These are phyloP conservation scores for Geophilus truncorum DNA, from an alignment of 2,888 invertebrate species.

Conservation along the genomic window DNA sequence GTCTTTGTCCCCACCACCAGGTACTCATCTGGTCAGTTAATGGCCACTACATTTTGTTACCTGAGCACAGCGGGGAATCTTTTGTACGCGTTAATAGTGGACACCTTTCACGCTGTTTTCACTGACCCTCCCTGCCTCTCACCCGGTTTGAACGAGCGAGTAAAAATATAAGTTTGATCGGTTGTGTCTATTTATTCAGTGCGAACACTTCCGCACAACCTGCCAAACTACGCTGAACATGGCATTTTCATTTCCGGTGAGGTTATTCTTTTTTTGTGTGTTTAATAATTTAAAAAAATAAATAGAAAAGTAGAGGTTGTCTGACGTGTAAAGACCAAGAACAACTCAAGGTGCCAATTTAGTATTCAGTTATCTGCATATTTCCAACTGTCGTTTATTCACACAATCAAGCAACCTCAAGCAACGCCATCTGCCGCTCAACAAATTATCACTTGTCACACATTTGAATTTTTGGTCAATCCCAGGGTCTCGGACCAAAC, in stretches of 20 bases:
- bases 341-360: conserved; percentile 16
- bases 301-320: background rate
- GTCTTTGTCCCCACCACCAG: background rate
- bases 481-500: background rate
- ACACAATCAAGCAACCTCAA: background rate
- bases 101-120: conserved; percentile 10
- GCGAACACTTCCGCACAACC: background rate
- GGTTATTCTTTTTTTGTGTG: background rate
- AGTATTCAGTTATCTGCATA: conserved; percentile 7
- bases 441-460: conserved; percentile 8
- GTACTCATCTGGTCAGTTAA: background rate
- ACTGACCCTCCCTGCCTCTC: background rate
- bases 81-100: background rate
- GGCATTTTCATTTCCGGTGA: background rate
- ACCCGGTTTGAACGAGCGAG: background rate
- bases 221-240: background rate
- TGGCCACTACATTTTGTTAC: conserved; percentile 5
- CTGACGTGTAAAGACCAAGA: background rate
- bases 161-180: conserved; percentile 3
- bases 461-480: conserved; percentile 8
- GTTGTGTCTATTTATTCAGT: background rate
- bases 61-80: background rate
- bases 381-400: conserved; percentile 12
- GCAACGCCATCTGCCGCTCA: conserved; percentile 14
- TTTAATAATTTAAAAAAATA: background rate